Percentiles rank a stretch among this genome's conserved stretches.
phyloP scores from a whole-genome alignment of 2,888 invertebrate genomes.

The Apodemia zela region DNA sequence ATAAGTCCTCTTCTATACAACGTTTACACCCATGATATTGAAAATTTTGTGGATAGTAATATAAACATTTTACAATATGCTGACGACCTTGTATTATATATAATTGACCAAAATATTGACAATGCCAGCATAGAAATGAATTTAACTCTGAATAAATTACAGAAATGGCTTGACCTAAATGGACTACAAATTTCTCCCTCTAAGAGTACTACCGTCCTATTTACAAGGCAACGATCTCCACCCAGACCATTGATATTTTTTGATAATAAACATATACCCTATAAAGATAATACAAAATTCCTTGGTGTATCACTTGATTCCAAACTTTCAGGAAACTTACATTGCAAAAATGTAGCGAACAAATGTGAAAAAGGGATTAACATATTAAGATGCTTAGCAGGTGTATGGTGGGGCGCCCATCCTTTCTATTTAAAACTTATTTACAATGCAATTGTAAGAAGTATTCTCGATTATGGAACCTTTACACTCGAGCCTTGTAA shows the following conservation, averaged over 20 bases:
- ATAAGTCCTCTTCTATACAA: neutral
- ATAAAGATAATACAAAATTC: neutral
- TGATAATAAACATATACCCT: neutral
- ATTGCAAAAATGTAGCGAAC: neutral
- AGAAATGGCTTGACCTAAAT: neutral
- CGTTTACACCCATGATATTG: neutral
- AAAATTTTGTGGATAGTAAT: neutral
- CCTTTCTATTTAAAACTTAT: constrained; percentile 30
- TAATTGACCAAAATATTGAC: neutral
- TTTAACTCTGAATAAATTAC: neutral
- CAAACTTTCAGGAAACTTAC: neutral
- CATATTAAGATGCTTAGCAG: constrained; percentile 25
- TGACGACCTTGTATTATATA: neutral
- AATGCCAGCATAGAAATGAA: neutral
- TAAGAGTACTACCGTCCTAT: neutral
- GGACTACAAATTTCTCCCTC: neutral
- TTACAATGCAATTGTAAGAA: constrained; percentile 32
- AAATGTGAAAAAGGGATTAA: constrained; percentile 27
- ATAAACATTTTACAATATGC: too few species aligned
- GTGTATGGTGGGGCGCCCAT: constrained; percentile 33
- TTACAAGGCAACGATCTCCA: neutral
- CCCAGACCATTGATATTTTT: neutral
- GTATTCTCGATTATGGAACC: constrained; percentile 21
- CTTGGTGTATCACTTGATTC: neutral
- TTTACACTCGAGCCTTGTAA: neutral